These are phyloP conservation scores for Mobula hypostoma DNA, from an alignment of 2,113 vertebrate species.

Conservation along the genomic window DNA sequence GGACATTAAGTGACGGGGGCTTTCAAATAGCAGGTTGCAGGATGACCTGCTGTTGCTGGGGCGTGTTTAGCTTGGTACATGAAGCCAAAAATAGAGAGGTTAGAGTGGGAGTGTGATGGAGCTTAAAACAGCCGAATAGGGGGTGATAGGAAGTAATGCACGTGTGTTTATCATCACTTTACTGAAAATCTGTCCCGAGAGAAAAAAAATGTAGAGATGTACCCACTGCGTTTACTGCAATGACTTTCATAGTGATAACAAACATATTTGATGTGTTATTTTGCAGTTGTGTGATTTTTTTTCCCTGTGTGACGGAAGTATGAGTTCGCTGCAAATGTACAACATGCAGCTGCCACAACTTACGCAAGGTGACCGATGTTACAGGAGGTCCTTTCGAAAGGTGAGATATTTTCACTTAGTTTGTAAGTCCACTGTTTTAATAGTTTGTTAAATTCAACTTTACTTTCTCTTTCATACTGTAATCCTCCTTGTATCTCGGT, in stretches of 20 bases:
- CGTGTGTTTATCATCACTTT: neutral
- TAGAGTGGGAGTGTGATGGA: too few relatives aligned
- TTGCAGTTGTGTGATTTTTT: conserved; percentile 25
- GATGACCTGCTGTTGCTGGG: too few relatives aligned
- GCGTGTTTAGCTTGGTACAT: too few relatives aligned
- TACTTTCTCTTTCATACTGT: neutral
- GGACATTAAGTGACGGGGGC: too few relatives aligned
- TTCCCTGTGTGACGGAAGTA: neutral
- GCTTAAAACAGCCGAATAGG: neutral
- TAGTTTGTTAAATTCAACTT: neutral
- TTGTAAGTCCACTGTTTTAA: neutral
- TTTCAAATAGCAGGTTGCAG: too few relatives aligned
- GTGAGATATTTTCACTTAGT: neutral
- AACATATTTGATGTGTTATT: neutral
- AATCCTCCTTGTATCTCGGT: neutral
- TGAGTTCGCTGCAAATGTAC: conserved; percentile 5
- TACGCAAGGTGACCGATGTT: neutral
- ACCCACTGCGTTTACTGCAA: neutral
- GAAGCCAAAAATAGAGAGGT: too few relatives aligned
- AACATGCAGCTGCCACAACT: conserved; percentile 20
- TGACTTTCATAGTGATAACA: neutral
- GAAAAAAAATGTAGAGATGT: too few relatives aligned
- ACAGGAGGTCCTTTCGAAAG: neutral
- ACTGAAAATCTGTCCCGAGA: neutral
- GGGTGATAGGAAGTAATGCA: neutral